phyloP scores from a whole-genome alignment of 2,113 vertebrate species.

The Coptodon bakossiorum region DNA sequence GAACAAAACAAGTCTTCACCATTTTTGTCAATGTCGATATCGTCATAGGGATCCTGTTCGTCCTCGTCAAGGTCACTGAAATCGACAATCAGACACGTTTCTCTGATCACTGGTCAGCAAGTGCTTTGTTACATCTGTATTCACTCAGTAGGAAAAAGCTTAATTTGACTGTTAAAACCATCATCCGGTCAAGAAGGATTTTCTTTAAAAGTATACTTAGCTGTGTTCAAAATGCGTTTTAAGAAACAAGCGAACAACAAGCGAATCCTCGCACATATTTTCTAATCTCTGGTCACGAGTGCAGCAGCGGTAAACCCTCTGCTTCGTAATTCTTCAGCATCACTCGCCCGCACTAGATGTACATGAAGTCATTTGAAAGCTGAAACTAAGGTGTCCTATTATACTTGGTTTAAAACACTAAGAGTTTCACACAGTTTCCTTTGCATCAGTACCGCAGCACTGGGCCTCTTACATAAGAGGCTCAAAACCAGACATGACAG shows the following conservation, averaged over 20 bases:
- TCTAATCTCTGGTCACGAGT: background rate
- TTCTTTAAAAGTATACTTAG: background rate
- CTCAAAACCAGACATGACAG: background rate
- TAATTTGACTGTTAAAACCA: background rate
- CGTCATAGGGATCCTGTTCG: constrained; percentile 65
- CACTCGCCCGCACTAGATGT: background rate
- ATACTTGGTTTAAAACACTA: background rate
- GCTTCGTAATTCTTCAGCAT: background rate
- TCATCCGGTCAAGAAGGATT: background rate
- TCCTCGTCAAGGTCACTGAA: constrained; percentile 43
- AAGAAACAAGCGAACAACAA: background rate
- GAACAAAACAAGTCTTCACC: constrained; percentile 23
- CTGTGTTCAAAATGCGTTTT: background rate
- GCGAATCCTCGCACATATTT: background rate
- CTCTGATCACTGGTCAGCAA: background rate
- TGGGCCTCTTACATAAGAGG: background rate
- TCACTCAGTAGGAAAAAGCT: background rate
- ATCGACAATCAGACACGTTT: background rate
- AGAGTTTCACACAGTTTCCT: background rate
- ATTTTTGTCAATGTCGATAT: constrained; percentile 57
- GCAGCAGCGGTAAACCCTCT: background rate
- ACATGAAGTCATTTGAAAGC: background rate
- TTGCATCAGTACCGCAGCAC: background rate
- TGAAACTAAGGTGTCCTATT: background rate
- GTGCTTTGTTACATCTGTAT: background rate